These are phyloP conservation scores for human DNA, from an alignment of 2,113 vertebrate species.

Conservation along the genomic window GRCh38 chr3:25522501-25523000, in stretches of 20 bases:
- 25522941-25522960: neutral
- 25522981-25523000: neutral
- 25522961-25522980: neutral
- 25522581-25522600: neutral
- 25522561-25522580: neutral
- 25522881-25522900: neutral
- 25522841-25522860: neutral
- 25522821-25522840: neutral
- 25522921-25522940: neutral
- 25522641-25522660: neutral
- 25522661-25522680: no score
- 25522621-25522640: neutral
- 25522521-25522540: neutral
- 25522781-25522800: neutral
- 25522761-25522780: neutral
- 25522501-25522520: neutral
- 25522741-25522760: accelerated
- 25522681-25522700: neutral
- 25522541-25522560: neutral
- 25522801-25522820: neutral
- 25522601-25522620: neutral
- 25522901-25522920: no score
- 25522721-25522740: neutral
- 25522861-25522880: neutral
- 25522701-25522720: neutral